Evolutionary conservation across 23 tunicate species (phyloP).

Genomic region (Ciona savignyi): DNA sequence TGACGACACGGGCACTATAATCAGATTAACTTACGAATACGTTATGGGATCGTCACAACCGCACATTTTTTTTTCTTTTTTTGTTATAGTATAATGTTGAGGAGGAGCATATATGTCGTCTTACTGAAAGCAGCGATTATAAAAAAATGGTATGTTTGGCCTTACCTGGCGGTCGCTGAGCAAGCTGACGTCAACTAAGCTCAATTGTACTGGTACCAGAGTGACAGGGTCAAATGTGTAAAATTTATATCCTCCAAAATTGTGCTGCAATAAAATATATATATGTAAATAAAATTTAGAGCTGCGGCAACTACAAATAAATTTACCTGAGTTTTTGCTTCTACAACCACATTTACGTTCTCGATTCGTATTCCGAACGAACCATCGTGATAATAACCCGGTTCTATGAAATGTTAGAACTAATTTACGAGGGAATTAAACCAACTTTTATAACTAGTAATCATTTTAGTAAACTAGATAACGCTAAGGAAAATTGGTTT

Average conservation of each 20-base stretch:
- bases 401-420: constrained; percentile 79
- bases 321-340: constrained; percentile 48
- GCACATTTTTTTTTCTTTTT: too few relatives aligned
- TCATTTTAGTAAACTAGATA: too few relatives aligned
- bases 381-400: constrained; percentile 91
- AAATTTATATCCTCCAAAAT: constrained; percentile 57
- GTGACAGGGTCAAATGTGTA: constrained; percentile 61
- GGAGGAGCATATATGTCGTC: too few relatives aligned
- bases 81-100: too few relatives aligned
- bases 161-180: constrained; percentile 59
- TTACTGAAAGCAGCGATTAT: too few relatives aligned
- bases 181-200: constrained; percentile 42
- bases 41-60: too few relatives aligned
- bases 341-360: constrained; percentile 63
- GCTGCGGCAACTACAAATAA: neutral
- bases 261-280: constrained; percentile 27
- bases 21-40: too few relatives aligned
- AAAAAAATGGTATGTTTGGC: neutral
- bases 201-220: constrained; percentile 65
- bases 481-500: neutral
- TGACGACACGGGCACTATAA: too few relatives aligned
- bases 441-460: too few relatives aligned
- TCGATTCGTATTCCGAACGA: constrained; percentile 90
- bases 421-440: too few relatives aligned
- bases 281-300: neutral